Evolutionary conservation across 1,140 invertebrate genomes (phyloP).

Genomic region (Drosophila watanabei): DNA sequence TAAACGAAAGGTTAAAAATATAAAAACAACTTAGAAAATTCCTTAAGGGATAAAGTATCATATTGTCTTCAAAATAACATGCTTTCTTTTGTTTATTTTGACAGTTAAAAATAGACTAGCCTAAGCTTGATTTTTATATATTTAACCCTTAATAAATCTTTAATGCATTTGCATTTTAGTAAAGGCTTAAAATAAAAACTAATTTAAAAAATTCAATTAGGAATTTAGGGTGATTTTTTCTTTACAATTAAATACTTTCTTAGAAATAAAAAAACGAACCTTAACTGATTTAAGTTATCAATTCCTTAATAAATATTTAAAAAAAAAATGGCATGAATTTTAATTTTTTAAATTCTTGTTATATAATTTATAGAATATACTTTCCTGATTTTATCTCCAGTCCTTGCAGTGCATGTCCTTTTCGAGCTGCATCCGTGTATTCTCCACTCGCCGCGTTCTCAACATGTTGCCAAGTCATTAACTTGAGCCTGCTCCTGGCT

Average conservation of each 20-base stretch:
- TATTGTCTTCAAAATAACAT: too few species aligned
- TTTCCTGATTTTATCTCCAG: not conserved
- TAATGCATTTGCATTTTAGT: too few species aligned
- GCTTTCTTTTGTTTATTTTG: too few species aligned
- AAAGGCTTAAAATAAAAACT: too few species aligned
- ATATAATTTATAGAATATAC: not conserved
- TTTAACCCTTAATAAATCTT: too few species aligned
- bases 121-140: too few species aligned
- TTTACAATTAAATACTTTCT: not conserved
- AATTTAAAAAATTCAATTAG: too few species aligned
- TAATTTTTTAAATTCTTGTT: not conserved
- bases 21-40: too few species aligned
- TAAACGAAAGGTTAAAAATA: not conserved
- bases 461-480: conserved; percentile 83
- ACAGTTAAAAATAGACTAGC: too few species aligned
- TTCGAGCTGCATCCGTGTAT: conserved; percentile 44
- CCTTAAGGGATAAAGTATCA: too few species aligned
- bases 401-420: conserved; percentile 38
- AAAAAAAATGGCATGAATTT: not conserved
- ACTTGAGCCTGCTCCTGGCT: conserved; percentile 78
- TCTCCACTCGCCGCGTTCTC: conserved; percentile 46
- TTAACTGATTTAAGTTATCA: accelerated
- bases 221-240: too few species aligned
- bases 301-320: not conserved
- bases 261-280: not conserved